phyloP scores from a whole-genome alignment of 1,140 invertebrate species.

The Orchesella cincta region DNA sequence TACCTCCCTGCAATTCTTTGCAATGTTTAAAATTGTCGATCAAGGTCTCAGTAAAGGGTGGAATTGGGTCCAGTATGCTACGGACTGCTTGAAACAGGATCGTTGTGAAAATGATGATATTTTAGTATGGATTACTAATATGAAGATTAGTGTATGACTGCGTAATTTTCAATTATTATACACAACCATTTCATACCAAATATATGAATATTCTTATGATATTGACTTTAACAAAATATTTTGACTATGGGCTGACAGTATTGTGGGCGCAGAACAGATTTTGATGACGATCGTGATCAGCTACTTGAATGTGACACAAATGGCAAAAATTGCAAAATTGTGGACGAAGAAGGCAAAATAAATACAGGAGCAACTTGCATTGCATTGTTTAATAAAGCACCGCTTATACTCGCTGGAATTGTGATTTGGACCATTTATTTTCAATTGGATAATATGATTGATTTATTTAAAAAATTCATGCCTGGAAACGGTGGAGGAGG shows the following conservation, averaged over 20 bases:
- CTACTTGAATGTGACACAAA: not conserved
- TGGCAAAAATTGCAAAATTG: not conserved
- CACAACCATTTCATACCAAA: too few species aligned
- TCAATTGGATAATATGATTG: too few species aligned
- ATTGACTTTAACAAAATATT: not conserved
- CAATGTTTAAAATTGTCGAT: not conserved
- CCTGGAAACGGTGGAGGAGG: not conserved
- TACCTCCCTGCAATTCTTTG: not conserved
- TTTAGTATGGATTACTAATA: not conserved
- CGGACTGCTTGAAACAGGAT: not conserved
- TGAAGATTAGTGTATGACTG: not conserved
- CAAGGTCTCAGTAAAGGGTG: not conserved
- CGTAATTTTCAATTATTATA: too few species aligned
- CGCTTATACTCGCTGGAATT: not conserved
- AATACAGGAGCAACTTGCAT: not conserved
- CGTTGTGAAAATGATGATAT: not conserved
- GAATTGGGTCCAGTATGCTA: not conserved
- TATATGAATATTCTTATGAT: too few species aligned
- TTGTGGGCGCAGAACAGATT: not conserved
- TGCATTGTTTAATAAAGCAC: not conserved
- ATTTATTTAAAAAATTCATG: too few species aligned
- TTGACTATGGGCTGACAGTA: not conserved
- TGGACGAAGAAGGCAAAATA: not conserved
- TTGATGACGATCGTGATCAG: not conserved
- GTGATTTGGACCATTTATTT: not conserved